Conservation (phyloP, 2,797 vertebrate genomes). For the Furcifer pardalis region DNA sequence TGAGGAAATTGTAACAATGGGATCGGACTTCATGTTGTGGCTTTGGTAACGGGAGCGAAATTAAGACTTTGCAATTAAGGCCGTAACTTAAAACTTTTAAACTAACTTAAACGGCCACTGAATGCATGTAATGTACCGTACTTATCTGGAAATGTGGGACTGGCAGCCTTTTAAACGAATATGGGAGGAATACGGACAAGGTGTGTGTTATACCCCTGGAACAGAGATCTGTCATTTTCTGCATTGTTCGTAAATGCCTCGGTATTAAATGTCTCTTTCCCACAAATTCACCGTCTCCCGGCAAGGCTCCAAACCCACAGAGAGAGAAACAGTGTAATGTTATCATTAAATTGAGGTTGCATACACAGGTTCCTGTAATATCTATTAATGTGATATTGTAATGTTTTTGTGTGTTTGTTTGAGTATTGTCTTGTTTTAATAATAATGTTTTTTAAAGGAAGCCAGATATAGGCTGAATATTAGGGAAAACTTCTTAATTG, state of each 20-base stretch:
- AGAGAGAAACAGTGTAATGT: slow-evolving; percentile 80
- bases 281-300: slow-evolving; percentile 86
- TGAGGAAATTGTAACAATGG: slow-evolving; percentile 64
- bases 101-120: slow-evolving; percentile 71
- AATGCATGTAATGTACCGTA: slow-evolving; percentile 64
- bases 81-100: slow-evolving; percentile 73
- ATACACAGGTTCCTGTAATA: slow-evolving; percentile 86
- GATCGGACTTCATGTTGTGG: slow-evolving; percentile 58
- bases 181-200: slow-evolving; percentile 69
- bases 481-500: too few species aligned
- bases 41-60: slow-evolving; percentile 65
- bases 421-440: too few species aligned
- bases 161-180: slow-evolving; percentile 65
- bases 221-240: slow-evolving; percentile 91
- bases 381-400: too few species aligned
- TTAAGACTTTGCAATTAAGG: slow-evolving; percentile 71
- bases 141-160: slow-evolving; percentile 68
- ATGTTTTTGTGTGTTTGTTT: too few species aligned
- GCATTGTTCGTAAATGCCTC: slow-evolving; percentile 85
- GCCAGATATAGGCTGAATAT: too few species aligned
- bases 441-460: too few species aligned
- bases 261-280: slow-evolving; percentile 93
- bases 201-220: slow-evolving; percentile 69
- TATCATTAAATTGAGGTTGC: slow-evolving; percentile 90
- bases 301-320: slow-evolving; percentile 66